Evolutionary conservation across 2,888 invertebrate genomes (phyloP), one percentile per base, ranked within the genome.

Genomic region (Eudasyphora cyanicolor): DNA sequence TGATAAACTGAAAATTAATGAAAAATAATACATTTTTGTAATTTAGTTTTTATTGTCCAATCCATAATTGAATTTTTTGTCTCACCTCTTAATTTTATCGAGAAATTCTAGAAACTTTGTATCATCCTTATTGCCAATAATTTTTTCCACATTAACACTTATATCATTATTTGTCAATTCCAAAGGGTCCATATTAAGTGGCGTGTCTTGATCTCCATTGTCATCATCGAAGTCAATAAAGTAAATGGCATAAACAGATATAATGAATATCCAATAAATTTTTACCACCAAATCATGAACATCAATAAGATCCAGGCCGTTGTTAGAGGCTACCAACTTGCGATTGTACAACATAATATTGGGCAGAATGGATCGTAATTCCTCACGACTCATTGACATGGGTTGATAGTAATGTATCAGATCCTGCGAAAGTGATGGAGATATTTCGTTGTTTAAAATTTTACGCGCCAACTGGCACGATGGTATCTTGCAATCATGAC

Each of bases 261-360:
- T 89, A 73, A 91, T 90, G 78, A 92, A 92, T 7, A 91, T 90
- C 91, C 92, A 91, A 73, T 92, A 92, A 80, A 91, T 91, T 86
- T 90, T 91, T 38, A 91, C 89, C 73, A 92, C 90, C 81, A 91
- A 88, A 79, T 91, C 91, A 75, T 90, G 89, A n/a, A 89, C 89
- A 81, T 90, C 88, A 70, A 89, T 88, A 78, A 90, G 87, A 82
- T 89, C 90, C 69, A 89, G 81, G 71, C 89, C 89, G 57, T 89
- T 88, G 75, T 90, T 90, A 71, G 88, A 89, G 35, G 91, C 89
- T 27, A 90, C 88, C 82, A 91, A 87, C 77, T 91, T 91, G 8
- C 90, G 90, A 86, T 91, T 91, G 80, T 91, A 92, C 80, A 91
- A 88, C 89, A 91, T 90, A 17, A 92, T 87, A 69, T 90, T 91